Evolutionary conservation across 1,140 invertebrate genomes (phyloP), one percentile per base, ranked within the genome.

Genomic region (Megalonaias nervosa): DNA sequence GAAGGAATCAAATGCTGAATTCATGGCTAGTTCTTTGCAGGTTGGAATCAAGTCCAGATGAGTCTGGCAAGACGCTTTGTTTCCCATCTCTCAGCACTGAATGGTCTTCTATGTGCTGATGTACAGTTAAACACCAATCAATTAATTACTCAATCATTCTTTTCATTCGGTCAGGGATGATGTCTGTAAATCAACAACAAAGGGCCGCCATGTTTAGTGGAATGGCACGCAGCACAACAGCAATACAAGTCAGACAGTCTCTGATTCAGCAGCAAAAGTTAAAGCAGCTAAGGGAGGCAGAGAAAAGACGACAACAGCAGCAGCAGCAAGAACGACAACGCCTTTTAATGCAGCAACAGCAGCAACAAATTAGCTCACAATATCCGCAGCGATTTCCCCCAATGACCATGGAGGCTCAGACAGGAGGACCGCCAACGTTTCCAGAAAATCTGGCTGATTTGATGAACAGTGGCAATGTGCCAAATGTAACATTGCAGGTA

Each of bases 381-480:
- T 77, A 73, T 19, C 74, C 74, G 67, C 81, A 74, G 21, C 72
- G 59, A 17, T 48, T 48, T 48, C 38, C 38, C 48, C 19, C 55
- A 9, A 55, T 64, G 59, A 68, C 12, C 26, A 67, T 80, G 38
- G 60, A 59, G n/a, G 62, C 21, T 19, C 38, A 48, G 38, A 60
- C 38, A 12, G 61, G 38, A 23, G 66, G 56, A 14, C 65, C 70
- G n/a, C 77, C 82, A n/a, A 74, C 74, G 69, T 89, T 87, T 92
- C 95, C 83, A 31, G 94, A 95, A 71, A 95, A 94, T 88, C 95
- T 96, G 80, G 94, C 94, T 88, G 95, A 93, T 74, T 91, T 96
- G 82, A 91, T 96, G 79, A 96, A 95, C 87, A 94, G 94, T 84
- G 94, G 94, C n/a, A 94, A 95, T 77, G 95, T 95, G 26, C 95